These are phyloP conservation scores for Epinephelus fuscoguttatus DNA, from an alignment of 2,113 vertebrate genomes.

Conservation along the genomic window DNA sequence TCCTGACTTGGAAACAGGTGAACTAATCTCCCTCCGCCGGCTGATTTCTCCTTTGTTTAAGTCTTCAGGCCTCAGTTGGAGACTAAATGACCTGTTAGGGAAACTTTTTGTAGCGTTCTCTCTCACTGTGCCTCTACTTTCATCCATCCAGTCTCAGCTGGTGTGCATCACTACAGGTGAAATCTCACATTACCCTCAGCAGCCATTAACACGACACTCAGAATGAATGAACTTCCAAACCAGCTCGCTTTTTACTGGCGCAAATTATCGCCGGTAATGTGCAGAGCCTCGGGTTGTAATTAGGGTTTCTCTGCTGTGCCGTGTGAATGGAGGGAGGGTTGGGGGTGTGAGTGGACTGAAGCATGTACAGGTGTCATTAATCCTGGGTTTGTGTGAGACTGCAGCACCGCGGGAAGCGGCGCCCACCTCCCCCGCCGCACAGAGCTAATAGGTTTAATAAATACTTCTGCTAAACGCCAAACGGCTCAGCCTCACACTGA, in stretches of 20 bases:
- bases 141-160: slow-evolving; percentile 19
- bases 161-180: slow-evolving; percentile 53
- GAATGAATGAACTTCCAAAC: slow-evolving; percentile 56
- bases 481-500: slow-evolving; percentile 28
- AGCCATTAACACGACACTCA: slow-evolving; percentile 44
- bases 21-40: neutral
- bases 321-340: neutral
- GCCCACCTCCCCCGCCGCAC: slow-evolving; percentile 23
- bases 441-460: slow-evolving; percentile 61
- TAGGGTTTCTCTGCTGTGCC: slow-evolving; percentile 39
- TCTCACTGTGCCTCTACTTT: neutral
- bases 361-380: slow-evolving; percentile 61
- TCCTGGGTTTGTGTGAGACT: slow-evolving; percentile 49
- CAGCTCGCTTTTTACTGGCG: slow-evolving; percentile 38
- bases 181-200: slow-evolving; percentile 57
- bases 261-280: slow-evolving; percentile 64
- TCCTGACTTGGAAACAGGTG: neutral
- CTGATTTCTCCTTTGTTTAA: neutral
- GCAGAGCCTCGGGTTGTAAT: slow-evolving; percentile 66
- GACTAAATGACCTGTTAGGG: slow-evolving; percentile 9
- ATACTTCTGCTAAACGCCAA: slow-evolving; percentile 43
- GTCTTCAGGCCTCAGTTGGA: neutral
- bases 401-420: slow-evolving; percentile 28
- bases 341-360: slow-evolving; percentile 50
- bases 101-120: neutral